Conservation (phyloP, 2,888 invertebrate genomes). For the Nomada lathburiana region DNA sequence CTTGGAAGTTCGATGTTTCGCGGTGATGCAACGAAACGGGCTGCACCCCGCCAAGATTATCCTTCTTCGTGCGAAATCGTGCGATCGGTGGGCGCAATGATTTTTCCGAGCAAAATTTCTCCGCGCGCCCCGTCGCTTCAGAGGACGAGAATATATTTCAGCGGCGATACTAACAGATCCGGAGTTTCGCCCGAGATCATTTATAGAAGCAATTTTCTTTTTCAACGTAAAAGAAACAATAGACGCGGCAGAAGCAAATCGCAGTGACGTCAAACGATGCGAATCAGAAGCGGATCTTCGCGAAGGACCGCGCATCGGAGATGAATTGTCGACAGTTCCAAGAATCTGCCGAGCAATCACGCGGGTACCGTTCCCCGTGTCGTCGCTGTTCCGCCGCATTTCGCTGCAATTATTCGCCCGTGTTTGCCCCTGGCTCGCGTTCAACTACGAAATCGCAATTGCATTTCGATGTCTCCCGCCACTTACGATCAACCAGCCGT, state of each 20-base stretch:
- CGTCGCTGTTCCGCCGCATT: conserved; percentile 50
- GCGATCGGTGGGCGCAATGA: not conserved
- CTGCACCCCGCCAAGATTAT: conserved; percentile 11
- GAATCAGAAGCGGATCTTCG: conserved; percentile 58
- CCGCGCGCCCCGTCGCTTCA: too few species aligned
- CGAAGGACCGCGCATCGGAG: conserved; percentile 75
- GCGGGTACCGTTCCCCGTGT: conserved; percentile 32
- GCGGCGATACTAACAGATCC: too few species aligned
- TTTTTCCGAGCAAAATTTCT: too few species aligned
- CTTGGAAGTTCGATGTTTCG: conserved; percentile 26
- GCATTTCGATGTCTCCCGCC: not conserved
- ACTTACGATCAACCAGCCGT: not conserved
- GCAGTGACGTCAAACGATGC: conserved; percentile 36
- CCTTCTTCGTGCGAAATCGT: not conserved
- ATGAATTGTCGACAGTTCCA: conserved; percentile 73
- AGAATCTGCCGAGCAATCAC: conserved; percentile 71
- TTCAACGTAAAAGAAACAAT: not conserved
- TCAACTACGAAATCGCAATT: conserved; percentile 20
- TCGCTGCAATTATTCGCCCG: conserved; percentile 52
- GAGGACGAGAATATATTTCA: too few species aligned
- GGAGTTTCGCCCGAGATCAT: too few species aligned
- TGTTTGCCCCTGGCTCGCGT: conserved; percentile 14
- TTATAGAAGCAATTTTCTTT: not conserved
- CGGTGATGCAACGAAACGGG: conserved; percentile 12
- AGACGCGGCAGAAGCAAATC: not conserved